Base-by-base conservation (phyloP, 2,888 invertebrate genomes). In the Himalopsyche japonica region DNA sequence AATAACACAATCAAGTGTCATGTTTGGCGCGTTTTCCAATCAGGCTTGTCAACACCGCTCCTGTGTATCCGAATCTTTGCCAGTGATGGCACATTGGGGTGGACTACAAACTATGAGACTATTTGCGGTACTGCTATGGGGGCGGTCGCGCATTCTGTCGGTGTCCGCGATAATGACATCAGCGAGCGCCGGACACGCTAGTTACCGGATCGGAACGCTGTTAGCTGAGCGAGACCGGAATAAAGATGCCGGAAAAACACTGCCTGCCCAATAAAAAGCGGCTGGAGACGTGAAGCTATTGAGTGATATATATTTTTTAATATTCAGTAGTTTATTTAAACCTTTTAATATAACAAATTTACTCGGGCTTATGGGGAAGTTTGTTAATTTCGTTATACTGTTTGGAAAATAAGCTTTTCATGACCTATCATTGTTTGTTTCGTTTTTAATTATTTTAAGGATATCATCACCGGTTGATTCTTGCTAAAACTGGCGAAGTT, bases 101-200 rank as follows among this genome's bases (percentile, higher is more conserved):
- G 57, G 57, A 20, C 57, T n/a, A 10, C 6, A 57, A 57, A 57
- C 57, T 57, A 10, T 20, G 20, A 24, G 47, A 49, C 15, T 30
- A 27, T 27, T 27, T 47, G 27, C 79, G 47, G 34, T 47, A 15
- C 18, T n/a, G 18, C 27, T 48, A 15, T 43, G 43, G 43, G 27
- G 79, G 47, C 7, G 34, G 48, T 79, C 49, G 37, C 79, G 34
- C 37, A 79, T 79, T 79, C 79, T 27, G 79, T 27, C 76, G 83
- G 85, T 85, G 83, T 85, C 80, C 79, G 82, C 86, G 84, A 81
- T 87, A 87, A 87, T 87, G 85, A 83, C 87, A 87, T 87, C 87
- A 86, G 85, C 76, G 81, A 24, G 78, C 79, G 77, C 30, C 79
- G 84, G 64, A 84, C 83, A 80, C 77, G 84, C 85, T 85, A 86